phyloP scores from a whole-genome alignment of 35 echinoderm and acorn worm genomes.

The Ophioderma brevispina region DNA sequence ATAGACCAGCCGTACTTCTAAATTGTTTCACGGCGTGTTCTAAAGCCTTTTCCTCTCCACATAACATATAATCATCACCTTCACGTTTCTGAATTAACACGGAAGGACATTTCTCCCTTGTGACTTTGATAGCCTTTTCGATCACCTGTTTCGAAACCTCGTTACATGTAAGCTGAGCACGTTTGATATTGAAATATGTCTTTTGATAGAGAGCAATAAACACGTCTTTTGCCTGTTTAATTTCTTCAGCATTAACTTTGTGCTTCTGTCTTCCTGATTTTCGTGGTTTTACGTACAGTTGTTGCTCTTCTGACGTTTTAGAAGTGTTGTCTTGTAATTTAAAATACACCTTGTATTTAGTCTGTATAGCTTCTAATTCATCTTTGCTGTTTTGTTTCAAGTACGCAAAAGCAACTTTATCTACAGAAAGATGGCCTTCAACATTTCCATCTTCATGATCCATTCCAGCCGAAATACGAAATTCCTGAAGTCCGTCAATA shows the following conservation, averaged over 20 bases:
- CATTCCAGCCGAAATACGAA: background rate
- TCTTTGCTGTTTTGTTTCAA: background rate
- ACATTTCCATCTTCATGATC: background rate
- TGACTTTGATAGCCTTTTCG: background rate
- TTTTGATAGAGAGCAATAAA: slow-evolving; percentile 6
- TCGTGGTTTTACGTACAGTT: background rate
- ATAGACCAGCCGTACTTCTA: background rate
- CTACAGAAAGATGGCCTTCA: background rate
- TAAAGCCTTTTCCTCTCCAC: background rate
- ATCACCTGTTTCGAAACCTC: background rate
- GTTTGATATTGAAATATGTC: background rate
- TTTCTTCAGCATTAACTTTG: background rate
- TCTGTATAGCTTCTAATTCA: background rate
- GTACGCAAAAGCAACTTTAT: background rate
- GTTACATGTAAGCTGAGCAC: background rate
- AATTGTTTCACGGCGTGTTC: background rate
- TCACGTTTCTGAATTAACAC: background rate
- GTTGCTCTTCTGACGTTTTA: background rate
- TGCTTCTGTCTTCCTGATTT: background rate
- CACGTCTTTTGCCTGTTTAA: background rate
- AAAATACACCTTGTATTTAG: slow-evolving; percentile 1
- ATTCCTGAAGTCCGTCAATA: background rate
- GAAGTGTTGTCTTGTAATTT: background rate
- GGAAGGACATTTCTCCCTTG: background rate
- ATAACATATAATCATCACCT: background rate